Evolutionary conservation across 2,113 vertebrate species (phyloP), one percentile per base, ranked within the genome.

Genomic region (Thalassoma bifasciatum): DNA sequence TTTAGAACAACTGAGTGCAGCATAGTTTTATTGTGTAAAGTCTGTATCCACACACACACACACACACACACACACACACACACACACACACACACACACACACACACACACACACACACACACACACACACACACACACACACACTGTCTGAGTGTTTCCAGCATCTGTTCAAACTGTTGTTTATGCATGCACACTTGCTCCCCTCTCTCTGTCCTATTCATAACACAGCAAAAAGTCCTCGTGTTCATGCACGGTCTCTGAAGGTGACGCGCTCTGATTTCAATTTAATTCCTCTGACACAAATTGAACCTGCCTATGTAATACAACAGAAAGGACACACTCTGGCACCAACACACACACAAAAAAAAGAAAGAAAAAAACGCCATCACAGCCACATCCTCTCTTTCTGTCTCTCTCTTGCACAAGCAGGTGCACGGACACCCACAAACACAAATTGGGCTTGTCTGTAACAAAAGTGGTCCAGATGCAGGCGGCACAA

Each of bases 381-480:
- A 1, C 60, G n/a, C 58, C 37, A 34, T 34, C 53, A 36, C 42
- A 65, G 26, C 76, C 56, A 30, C 49, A 74, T 56, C 59, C 42
- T 19, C 68, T 44, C 19, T 44, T 38, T 66, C 66, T 49, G 30
- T 58, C 30, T 37, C 26, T 19, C 26, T 51, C 19, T 16, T 2
- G n/a, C 66, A 22, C 40, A 51, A 57, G 57, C 83, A 79, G 62
- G 70, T 81, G 68, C 76, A 63, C 12, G 34, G 71, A 82, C 63
- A 64, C 56, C 56, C 79, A 61, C 47, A 72, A 46, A 85, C 44
- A 78, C 61, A 87, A 89, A 88, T 84, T 84, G 60, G 68, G 47
- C 79, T 85, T 72, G 84, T 90, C 84, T 87, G 85, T 81, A 89
- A 87, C 67, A 85, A 90, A 90, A 83, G 70, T 3, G 36, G 34